Conservation (phyloP, 2,113 vertebrate species). For the Pan paniscus region DNA sequence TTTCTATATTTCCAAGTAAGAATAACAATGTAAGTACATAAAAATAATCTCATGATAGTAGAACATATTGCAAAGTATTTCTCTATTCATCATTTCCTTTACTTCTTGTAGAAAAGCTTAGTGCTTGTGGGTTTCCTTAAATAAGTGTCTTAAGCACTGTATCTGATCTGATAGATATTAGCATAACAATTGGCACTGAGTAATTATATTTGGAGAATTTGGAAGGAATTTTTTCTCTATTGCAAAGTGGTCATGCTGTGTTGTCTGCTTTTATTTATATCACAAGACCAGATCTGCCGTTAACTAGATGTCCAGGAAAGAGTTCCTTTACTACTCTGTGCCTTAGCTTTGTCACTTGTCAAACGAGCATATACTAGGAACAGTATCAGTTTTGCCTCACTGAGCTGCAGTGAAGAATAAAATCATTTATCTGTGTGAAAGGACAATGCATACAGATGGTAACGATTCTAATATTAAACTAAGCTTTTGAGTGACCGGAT, state of each 20-base stretch:
- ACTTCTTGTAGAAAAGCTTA: slow-evolving; percentile 12
- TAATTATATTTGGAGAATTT: slow-evolving; percentile 29
- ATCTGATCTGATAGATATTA: slow-evolving; percentile 27
- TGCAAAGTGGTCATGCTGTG: not conserved
- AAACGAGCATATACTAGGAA: not conserved
- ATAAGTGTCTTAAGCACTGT: not conserved
- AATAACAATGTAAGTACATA: not conserved
- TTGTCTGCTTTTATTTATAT: slow-evolving; percentile 10
- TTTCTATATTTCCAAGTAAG: not conserved
- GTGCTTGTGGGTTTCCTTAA: not conserved
- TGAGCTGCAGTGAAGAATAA: not conserved
- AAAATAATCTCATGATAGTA: not conserved
- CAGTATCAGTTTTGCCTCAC: not conserved
- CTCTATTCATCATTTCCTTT: not conserved
- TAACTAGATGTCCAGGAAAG: not conserved
- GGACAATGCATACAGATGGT: not conserved
- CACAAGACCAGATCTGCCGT: not conserved
- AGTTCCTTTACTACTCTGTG: not conserved
- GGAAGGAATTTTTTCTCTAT: not conserved
- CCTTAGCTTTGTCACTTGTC: not conserved
- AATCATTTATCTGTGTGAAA: not conserved
- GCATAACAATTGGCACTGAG: slow-evolving; percentile 13
- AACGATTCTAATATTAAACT: not conserved
- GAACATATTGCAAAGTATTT: not conserved
- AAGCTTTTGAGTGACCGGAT: not conserved